These are phyloP conservation scores for Nymphalis io DNA, from an alignment of 1,140 invertebrate genomes.

Conservation along the genomic window DNA sequence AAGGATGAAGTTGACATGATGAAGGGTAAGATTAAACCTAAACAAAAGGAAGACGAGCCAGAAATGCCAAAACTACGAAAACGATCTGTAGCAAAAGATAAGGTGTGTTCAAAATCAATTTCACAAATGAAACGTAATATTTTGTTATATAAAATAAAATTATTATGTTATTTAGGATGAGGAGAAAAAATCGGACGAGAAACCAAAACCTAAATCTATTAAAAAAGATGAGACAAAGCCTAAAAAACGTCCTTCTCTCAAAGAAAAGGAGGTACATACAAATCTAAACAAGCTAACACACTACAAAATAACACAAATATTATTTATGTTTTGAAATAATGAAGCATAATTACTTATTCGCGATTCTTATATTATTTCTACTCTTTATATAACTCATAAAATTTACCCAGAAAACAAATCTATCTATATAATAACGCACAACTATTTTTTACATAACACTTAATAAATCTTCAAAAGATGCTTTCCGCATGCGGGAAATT, in stretches of 20 bases:
- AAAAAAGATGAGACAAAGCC: conserved; percentile 66
- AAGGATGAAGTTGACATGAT: conserved; percentile 71
- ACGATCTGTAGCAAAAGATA: conserved; percentile 68
- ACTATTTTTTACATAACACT: no score
- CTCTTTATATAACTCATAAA: not conserved
- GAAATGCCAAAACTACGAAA: conserved; percentile 68
- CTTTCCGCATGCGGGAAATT: no score
- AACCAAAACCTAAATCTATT: conserved; percentile 67
- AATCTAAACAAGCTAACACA: conserved; percentile 12
- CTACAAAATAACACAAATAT: not conserved
- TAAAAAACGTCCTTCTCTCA: conserved; percentile 74
- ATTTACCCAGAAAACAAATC: not conserved
- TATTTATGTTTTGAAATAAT: not conserved
- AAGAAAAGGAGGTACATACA: conserved; percentile 71
- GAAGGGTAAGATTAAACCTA: conserved; percentile 76
- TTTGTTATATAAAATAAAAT: conserved; percentile 13
- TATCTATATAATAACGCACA: not conserved
- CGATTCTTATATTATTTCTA: not conserved
- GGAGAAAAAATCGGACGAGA: conserved; percentile 71
- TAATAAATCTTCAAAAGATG: no score
- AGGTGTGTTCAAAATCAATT: conserved; percentile 48
- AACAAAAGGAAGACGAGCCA: conserved; percentile 68
- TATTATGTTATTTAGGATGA: conserved; percentile 59
- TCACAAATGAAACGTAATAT: conserved; percentile 13
- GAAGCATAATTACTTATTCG: not conserved